A percentile compares a stretch with the other conserved stretches of the same genome.
These are phyloP conservation scores for Taphrorychus bicolor DNA, from an alignment of 2,888 invertebrate genomes.

Conservation along the genomic window DNA sequence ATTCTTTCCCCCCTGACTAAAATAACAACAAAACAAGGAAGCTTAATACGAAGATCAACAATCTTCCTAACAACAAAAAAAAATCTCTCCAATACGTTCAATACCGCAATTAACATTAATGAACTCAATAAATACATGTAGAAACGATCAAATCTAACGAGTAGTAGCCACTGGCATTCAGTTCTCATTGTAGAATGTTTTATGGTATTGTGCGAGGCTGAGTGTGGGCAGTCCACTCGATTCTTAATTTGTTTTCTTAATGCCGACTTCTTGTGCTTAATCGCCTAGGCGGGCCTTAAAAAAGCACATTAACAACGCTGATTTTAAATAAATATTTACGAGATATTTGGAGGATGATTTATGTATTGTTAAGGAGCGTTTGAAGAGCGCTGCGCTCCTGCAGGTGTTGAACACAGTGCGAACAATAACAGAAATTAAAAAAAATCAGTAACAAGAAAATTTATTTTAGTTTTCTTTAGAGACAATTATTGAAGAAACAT, in stretches of 20 bases:
- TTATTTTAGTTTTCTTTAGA: no score
- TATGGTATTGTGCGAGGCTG: constrained; percentile 16
- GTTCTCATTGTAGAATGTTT: constrained; percentile 26
- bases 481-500: no score
- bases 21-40: neutral
- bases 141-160: constrained; percentile 20
- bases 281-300: constrained; percentile 6
- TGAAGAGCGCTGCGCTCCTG: neutral
- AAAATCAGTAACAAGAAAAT: no score
- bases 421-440: no score
- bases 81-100: no score
- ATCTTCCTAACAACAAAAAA: neutral
- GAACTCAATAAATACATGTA: neutral
- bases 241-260: constrained; percentile 14
- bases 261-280: constrained; percentile 6
- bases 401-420: neutral
- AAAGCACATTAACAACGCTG: constrained; percentile 2
- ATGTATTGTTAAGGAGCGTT: neutral
- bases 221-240: constrained; percentile 12
- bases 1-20: no score
- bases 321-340: constrained; percentile 4
- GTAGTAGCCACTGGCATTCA: constrained; percentile 25
- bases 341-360: constrained; percentile 3
- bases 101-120: neutral
- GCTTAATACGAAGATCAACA: neutral